Base-by-base conservation (phyloP, 2,888 invertebrate species). In the Lasioglossum vierecki region DNA sequence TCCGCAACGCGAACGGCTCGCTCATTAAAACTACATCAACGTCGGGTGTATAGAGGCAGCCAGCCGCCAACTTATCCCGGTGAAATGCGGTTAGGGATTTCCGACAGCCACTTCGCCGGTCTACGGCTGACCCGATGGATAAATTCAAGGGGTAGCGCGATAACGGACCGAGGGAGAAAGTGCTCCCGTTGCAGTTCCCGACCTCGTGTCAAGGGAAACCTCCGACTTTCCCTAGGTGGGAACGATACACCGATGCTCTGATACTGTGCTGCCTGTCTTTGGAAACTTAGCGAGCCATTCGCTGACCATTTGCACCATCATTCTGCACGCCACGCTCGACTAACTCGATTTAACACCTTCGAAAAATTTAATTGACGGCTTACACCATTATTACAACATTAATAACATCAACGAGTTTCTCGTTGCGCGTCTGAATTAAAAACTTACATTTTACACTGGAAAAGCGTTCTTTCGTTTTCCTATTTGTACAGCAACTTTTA, bases 21-120 rank as follows among this genome's bases (percentile, higher is more conserved):
- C 89, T 90, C 91, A 84, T 90, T 90, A 90, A 90, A 90, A 91
- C 89, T 86, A 86, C 90, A 89, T 90, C 90, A 90, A 85, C 90
- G 90, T 87, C 88, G 74, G 60, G 22, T 83, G 78, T 80, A 87
- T 60, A 83, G 76, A 87, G 75, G 73, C 73, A 74, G 30, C 11
- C 74, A 63, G 71, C 60, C 76, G 68, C 85, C 83, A 87, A 88
- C 87, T 88, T 84, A 82, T 84, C 80, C 57, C 72, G 80, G 76
- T 87, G 87, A 91, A 90, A 91, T 87, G 85, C 77, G 90, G 88
- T 90, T 85, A 83, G 85, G 84, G 83, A 89, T 88, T 85, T 91
- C 83, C 85, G 81, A 86, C 89, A 77, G 87, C 81, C 81, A 84
- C 88, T 84, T 83, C 76, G 80, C 63, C 39, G 66, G 71, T 82